Evolutionary conservation across 2,888 invertebrate species (phyloP).

Genomic region (Clivina fossor): DNA sequence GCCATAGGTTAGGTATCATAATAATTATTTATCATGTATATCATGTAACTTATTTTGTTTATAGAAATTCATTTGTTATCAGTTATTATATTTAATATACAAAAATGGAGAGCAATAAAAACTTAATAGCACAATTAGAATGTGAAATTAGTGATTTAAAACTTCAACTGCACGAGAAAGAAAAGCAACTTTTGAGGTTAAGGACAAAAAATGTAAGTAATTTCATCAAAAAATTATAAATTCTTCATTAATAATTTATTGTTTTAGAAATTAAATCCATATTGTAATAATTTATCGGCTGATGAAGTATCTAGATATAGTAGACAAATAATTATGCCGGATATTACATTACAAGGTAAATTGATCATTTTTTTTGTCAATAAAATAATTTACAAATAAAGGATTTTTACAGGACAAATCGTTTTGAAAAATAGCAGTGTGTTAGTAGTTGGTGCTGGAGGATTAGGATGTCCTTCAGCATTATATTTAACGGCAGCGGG

Average conservation of each 20-base stretch:
- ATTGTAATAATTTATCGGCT: slow-evolving; percentile 51
- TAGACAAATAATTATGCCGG: slow-evolving; percentile 83
- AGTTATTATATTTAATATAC: too few relatives aligned
- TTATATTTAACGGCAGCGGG: slow-evolving; percentile 89
- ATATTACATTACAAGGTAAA: slow-evolving; percentile 62
- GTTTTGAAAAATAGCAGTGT: slow-evolving; percentile 72
- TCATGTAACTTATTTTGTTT: too few relatives aligned
- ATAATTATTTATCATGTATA: too few relatives aligned
- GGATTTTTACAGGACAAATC: slow-evolving; percentile 67
- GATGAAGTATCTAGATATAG: slow-evolving; percentile 76
- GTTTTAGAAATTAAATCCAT: slow-evolving; percentile 27
- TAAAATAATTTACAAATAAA: slow-evolving; percentile 32
- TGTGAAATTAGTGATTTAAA: slow-evolving; percentile 57
- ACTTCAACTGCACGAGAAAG: slow-evolving; percentile 55
- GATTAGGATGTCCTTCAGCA: slow-evolving; percentile 92
- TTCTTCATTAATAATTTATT: neutral
- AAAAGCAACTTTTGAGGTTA: slow-evolving; percentile 54
- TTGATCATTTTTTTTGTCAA: slow-evolving; percentile 49
- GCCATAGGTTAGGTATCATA: too few relatives aligned
- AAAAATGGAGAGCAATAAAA: too few relatives aligned
- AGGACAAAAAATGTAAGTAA: slow-evolving; percentile 38
- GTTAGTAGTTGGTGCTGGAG: slow-evolving; percentile 93
- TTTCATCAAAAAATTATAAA: slow-evolving; percentile 45
- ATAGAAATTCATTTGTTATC: too few relatives aligned
- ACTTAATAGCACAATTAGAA: slow-evolving; percentile 46